These are phyloP conservation scores for Temnothorax nylanderi DNA, from an alignment of 1,140 invertebrate species.

Conservation along the genomic window DNA sequence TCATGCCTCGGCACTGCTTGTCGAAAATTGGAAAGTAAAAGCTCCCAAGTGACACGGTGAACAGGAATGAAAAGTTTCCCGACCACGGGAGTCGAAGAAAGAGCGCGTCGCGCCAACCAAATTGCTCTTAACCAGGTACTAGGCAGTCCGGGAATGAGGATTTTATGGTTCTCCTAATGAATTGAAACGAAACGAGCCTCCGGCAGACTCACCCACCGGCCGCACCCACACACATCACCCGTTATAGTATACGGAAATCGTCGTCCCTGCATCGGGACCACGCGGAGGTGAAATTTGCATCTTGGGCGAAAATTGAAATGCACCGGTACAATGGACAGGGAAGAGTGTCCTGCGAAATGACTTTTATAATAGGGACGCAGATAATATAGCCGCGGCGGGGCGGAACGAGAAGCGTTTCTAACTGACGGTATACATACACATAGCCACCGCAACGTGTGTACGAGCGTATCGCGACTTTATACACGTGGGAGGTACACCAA, in stretches of 20 bases:
- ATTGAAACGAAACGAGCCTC: constrained; percentile 73
- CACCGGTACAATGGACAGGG: constrained; percentile 77
- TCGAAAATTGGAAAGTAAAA: constrained; percentile 64
- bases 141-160: constrained; percentile 65
- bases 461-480: neutral
- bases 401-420: constrained; percentile 61
- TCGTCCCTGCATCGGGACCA: constrained; percentile 40
- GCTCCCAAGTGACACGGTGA: constrained; percentile 36
- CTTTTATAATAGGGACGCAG: constrained; percentile 81
- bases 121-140: constrained; percentile 68
- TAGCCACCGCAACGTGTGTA: neutral
- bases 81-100: constrained; percentile 40
- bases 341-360: constrained; percentile 78
- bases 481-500: neutral
- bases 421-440: constrained; percentile 35
- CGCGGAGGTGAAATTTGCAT: constrained; percentile 79
- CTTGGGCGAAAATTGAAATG: constrained; percentile 82
- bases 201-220: constrained; percentile 63
- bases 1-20: constrained; percentile 47
- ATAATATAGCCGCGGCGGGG: constrained; percentile 70
- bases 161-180: constrained; percentile 75
- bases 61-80: constrained; percentile 63
- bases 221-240: constrained; percentile 56
- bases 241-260: constrained; percentile 55
- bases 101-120: constrained; percentile 52